Evolutionary conservation across 2,797 vertebrate genomes (phyloP).

Genomic region (Myotis myotis): DNA sequence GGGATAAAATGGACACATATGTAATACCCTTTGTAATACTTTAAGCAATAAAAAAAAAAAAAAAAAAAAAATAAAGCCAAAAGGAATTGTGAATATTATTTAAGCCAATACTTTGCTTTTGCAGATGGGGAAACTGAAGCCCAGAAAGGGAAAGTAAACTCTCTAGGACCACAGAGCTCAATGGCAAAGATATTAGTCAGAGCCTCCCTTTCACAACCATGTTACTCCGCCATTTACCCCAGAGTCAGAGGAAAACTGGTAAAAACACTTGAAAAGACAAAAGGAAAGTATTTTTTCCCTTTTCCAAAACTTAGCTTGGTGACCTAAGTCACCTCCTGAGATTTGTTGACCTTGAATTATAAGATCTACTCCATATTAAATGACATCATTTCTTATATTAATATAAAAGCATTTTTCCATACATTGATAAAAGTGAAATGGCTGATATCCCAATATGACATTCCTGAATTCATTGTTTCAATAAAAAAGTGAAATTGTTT

Average conservation of each 20-base stretch:
- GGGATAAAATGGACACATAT: too few relatives aligned
- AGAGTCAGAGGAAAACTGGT: conserved; percentile 38
- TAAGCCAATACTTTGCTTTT: conserved; percentile 6
- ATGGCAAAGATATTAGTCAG: background rate
- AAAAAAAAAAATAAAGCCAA: too few relatives aligned
- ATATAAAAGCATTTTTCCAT: conserved; percentile 74
- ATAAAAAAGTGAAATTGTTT: conserved; percentile 75
- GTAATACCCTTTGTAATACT: too few relatives aligned
- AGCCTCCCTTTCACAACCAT: background rate
- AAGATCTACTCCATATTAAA: conserved; percentile 71
- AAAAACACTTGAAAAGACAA: conserved; percentile 53
- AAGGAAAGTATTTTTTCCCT: conserved; percentile 54
- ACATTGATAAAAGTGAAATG: conserved; percentile 72
- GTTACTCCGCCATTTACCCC: background rate
- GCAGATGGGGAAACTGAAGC: conserved; percentile 24
- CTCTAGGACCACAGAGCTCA: background rate
- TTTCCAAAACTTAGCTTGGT: conserved; percentile 55
- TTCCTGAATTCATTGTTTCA: conserved; percentile 64
- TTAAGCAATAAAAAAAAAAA: too few relatives aligned
- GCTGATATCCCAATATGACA: conserved; percentile 59
- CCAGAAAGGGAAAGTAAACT: background rate
- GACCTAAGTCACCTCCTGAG: conserved; percentile 72
- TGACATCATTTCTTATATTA: conserved; percentile 77
- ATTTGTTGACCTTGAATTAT: conserved; percentile 74
- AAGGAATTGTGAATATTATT: conserved; percentile 1